Evolutionary conservation across 1,140 invertebrate species (phyloP).

Genomic region (Drosophila oshimai): DNA sequence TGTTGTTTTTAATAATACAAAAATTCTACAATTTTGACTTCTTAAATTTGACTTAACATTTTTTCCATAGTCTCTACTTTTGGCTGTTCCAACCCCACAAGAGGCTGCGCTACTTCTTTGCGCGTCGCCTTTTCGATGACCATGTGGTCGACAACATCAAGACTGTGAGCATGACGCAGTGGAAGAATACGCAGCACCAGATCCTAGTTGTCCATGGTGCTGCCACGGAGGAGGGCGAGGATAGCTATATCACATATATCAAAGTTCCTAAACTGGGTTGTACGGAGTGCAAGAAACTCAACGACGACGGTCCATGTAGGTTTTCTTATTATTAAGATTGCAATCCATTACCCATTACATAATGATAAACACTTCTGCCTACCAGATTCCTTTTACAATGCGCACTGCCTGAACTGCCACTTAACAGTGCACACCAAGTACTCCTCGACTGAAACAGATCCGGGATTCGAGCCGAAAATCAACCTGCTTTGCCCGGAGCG

Average conservation of each 20-base stretch:
- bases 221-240: constrained; percentile 76
- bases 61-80: constrained; percentile 64
- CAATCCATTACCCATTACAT: no score
- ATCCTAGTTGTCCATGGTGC: constrained; percentile 85
- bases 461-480: constrained; percentile 69
- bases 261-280: constrained; percentile 82
- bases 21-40: background rate
- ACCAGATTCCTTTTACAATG: constrained; percentile 73
- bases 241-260: constrained; percentile 80
- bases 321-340: no score
- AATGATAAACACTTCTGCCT: background rate
- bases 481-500: constrained; percentile 78
- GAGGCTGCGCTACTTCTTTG: constrained; percentile 64
- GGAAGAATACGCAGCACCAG: constrained; percentile 84
- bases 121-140: constrained; percentile 84
- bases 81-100: constrained; percentile 81
- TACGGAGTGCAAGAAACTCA: constrained; percentile 80
- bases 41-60: no score
- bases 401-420: constrained; percentile 80
- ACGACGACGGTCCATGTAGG: constrained; percentile 73
- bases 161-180: constrained; percentile 85
- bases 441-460: constrained; percentile 76
- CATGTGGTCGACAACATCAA: constrained; percentile 85
- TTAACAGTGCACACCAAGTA: constrained; percentile 82
- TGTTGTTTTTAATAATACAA: background rate